A percentile compares a stretch with the other conserved stretches of the same genome.
Conservation (phyloP, 2,888 invertebrate genomes). For the Melolontha melolontha region DNA sequence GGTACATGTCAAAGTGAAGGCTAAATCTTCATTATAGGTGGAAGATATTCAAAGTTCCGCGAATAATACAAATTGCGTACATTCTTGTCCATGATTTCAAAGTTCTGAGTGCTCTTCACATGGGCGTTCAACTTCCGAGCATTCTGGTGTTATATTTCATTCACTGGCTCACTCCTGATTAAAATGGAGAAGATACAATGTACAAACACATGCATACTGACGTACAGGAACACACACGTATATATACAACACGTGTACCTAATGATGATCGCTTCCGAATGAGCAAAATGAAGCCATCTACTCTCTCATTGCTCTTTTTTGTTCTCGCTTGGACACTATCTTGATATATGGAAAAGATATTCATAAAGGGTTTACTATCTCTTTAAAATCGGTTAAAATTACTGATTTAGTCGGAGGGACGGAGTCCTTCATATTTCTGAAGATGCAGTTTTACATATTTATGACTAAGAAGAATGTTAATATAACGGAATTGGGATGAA, state of each 20-base stretch:
- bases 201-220: neutral
- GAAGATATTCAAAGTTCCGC: slow-evolving; percentile 11
- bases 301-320: neutral
- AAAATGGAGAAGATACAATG: neutral
- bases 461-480: no score
- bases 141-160: neutral
- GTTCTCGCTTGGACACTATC: slow-evolving; percentile 13
- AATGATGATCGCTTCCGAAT: neutral
- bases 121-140: slow-evolving; percentile 15
- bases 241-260: neutral
- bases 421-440: no score
- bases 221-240: neutral
- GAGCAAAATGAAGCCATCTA: neutral
- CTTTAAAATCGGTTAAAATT: no score
- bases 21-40: no score
- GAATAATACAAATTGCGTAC: slow-evolving; percentile 31
- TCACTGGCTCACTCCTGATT: neutral
- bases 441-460: no score
- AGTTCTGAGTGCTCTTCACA: slow-evolving; percentile 15
- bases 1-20: no score
- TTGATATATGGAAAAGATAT: slow-evolving; percentile 27
- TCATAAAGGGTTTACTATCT: slow-evolving; percentile 11
- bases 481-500: no score
- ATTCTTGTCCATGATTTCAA: slow-evolving; percentile 30
- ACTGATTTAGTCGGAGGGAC: no score